phyloP scores from a whole-genome alignment of 2,797 vertebrate genomes.

The Schizopygopsis pylzovi region DNA sequence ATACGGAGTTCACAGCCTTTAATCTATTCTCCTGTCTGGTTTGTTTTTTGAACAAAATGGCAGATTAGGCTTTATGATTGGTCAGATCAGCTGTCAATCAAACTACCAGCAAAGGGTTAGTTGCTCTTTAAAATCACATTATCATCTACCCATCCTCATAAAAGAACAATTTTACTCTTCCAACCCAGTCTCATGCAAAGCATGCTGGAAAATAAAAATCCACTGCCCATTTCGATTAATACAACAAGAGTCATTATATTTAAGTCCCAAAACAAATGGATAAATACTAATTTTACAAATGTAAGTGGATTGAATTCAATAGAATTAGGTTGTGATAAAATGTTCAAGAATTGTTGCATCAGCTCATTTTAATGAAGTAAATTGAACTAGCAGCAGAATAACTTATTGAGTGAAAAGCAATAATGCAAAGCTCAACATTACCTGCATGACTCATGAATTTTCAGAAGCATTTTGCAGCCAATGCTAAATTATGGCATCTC shows the following conservation, averaged over 20 bases:
- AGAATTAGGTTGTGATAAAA: neutral
- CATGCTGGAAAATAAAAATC: neutral
- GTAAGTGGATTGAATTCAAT: neutral
- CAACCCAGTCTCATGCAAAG: neutral
- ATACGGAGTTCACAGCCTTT: neutral
- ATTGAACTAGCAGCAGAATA: neutral
- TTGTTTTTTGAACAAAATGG: too few relatives aligned
- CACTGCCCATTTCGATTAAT: neutral
- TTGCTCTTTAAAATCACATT: neutral
- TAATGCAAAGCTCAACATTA: neutral
- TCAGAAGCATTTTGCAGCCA: neutral
- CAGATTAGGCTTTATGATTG: too few relatives aligned
- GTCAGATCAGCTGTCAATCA: neutral
- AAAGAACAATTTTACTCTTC: neutral
- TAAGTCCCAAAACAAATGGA: neutral
- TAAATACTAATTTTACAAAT: neutral
- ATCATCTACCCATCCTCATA: neutral
- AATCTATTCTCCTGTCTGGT: too few relatives aligned
- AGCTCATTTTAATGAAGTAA: constrained; percentile 15
- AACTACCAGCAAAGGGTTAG: neutral
- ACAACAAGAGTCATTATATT: neutral
- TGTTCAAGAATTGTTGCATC: constrained; percentile 15
- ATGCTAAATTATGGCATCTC: neutral
- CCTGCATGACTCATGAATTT: constrained; percentile 20
- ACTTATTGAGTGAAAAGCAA: neutral